Evolutionary conservation across 1,140 invertebrate species (phyloP).

Genomic region (Glomeris maerens): DNA sequence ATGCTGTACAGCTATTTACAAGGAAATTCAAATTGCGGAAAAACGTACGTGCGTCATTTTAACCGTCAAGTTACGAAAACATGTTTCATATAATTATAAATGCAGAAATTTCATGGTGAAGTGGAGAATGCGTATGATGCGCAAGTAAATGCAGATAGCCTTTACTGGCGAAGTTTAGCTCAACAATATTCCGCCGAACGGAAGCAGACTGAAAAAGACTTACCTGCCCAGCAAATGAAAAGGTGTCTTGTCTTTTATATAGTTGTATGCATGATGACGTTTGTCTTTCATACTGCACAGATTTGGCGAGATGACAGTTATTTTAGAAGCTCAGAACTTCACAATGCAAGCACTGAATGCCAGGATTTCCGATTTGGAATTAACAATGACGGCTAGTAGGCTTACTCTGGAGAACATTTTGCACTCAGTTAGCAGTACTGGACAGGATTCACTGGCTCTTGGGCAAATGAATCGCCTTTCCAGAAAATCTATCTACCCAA

Average conservation of each 20-base stretch:
- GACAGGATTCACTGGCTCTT: conserved; percentile 14
- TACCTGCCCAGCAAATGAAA: background rate
- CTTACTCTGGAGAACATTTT: conserved; percentile 29
- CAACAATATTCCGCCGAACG: background rate
- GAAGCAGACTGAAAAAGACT: background rate
- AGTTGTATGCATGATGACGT: background rate
- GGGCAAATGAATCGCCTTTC: conserved; percentile 23
- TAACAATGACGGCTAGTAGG: conserved; percentile 25
- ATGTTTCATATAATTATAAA: background rate
- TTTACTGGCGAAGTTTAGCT: background rate
- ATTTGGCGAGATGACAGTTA: conserved; percentile 25
- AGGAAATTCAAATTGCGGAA: background rate
- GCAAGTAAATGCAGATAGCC: background rate
- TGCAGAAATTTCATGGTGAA: background rate
- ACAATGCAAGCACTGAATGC: conserved; percentile 26
- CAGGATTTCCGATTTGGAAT: conserved; percentile 27
- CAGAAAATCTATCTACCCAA: conserved; percentile 32
- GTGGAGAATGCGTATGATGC: background rate
- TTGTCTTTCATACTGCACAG: conserved; percentile 20
- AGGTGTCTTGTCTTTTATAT: conserved; percentile 5
- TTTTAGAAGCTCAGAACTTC: conserved; percentile 26
- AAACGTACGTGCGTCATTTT: no score
- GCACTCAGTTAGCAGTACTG: conserved; percentile 25
- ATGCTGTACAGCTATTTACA: conserved; percentile 14
- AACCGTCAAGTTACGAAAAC: no score